phyloP scores from a whole-genome alignment of 1,140 invertebrate genomes.

The Camponotus vicinus region DNA sequence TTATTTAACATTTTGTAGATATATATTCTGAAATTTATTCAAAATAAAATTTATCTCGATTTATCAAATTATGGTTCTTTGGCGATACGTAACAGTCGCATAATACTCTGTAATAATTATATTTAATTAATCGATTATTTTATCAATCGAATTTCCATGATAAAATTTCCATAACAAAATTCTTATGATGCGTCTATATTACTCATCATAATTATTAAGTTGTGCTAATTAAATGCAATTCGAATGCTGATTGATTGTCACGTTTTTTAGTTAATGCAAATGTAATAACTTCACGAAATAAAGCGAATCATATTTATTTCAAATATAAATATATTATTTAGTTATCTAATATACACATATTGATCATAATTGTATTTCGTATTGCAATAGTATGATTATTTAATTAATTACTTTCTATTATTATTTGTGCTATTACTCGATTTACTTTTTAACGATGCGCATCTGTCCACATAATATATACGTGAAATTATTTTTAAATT shows the following conservation, averaged over 20 bases:
- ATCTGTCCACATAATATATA: too few relatives aligned
- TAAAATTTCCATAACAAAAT: not conserved
- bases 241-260: too few relatives aligned
- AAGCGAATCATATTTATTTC: not conserved
- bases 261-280: not conserved
- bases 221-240: not conserved
- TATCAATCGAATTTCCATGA: too few relatives aligned
- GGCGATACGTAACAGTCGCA: too few relatives aligned
- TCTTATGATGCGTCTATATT: not conserved
- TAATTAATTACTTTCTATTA: too few relatives aligned
- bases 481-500: not conserved
- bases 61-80: not conserved
- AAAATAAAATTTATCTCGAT: conserved; percentile 15
- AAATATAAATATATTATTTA: too few relatives aligned
- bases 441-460: not conserved
- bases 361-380: too few relatives aligned
- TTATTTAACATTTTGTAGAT: conserved; percentile 15
- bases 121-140: not conserved
- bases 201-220: too few relatives aligned
- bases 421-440: too few relatives aligned
- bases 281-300: not conserved
- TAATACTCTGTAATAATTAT: not conserved
- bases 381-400: too few relatives aligned
- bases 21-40: conserved; percentile 20
- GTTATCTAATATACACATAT: too few relatives aligned